phyloP scores from a whole-genome alignment of 2,797 vertebrate genomes.

The Phrynocephalus forsythii region DNA sequence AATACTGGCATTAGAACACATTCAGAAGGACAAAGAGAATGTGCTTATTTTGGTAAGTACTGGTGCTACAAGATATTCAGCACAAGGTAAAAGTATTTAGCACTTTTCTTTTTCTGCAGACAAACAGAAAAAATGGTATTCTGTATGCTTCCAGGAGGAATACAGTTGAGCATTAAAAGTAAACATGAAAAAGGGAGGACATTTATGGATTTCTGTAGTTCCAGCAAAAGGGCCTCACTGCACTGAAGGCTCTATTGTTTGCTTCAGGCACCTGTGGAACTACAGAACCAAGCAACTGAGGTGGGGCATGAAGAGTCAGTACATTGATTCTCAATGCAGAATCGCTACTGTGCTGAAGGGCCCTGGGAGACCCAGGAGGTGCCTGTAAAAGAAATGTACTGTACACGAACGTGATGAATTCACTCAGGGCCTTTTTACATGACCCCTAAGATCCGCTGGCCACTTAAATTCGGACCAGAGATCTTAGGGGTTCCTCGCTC shows the following conservation, averaged over 20 bases:
- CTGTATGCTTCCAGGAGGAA: neutral
- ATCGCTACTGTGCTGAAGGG: constrained; percentile 9
- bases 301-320: neutral
- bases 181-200: constrained; percentile 21
- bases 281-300: constrained; percentile 4
- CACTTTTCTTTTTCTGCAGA: neutral
- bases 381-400: neutral
- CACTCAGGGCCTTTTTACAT: too few relatives aligned
- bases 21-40: constrained; percentile 2
- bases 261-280: constrained; percentile 22
- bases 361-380: neutral
- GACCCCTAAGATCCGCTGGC: too few relatives aligned
- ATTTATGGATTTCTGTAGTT: neutral
- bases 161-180: constrained; percentile 7
- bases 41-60: neutral
- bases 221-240: constrained; percentile 6
- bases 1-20: neutral
- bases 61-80: neutral
- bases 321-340: constrained; percentile 24
- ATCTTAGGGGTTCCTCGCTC: too few relatives aligned
- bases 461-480: too few relatives aligned
- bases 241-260: neutral
- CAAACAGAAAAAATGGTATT: neutral
- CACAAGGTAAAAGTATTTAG: neutral
- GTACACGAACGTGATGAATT: neutral